Conservation (phyloP, 2,888 invertebrate genomes). For the Dinocampus coccinellae region DNA sequence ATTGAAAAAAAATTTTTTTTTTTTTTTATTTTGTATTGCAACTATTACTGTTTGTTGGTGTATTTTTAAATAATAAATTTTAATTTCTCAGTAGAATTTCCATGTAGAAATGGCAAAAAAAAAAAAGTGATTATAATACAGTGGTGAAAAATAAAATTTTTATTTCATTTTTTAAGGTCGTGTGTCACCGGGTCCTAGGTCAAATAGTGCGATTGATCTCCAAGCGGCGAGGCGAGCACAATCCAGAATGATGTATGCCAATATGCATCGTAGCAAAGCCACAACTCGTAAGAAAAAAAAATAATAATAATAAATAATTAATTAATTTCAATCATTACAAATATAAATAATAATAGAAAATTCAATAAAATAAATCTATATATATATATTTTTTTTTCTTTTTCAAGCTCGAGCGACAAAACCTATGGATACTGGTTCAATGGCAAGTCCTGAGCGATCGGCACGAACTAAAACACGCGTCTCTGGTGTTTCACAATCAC, state of each 20-base stretch:
- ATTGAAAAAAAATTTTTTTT: not conserved
- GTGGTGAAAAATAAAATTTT: conserved; percentile 13
- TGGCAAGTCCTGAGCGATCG: conserved; percentile 76
- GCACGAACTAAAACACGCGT: conserved; percentile 76
- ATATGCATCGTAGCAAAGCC: conserved; percentile 83
- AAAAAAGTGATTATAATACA: not conserved
- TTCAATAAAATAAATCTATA: not conserved
- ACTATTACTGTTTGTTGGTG: not conserved
- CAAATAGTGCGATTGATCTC: conserved; percentile 94
- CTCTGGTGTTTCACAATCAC: conserved; percentile 90
- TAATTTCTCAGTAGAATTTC: not conserved
- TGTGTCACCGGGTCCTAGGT: conserved; percentile 72
- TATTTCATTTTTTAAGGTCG: conserved; percentile 50
- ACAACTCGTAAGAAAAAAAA: conserved; percentile 78
- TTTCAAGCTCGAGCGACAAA: conserved; percentile 76
- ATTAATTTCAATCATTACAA: conserved; percentile 14
- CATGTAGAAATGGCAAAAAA: not conserved
- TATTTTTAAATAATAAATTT: not conserved
- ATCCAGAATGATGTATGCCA: conserved; percentile 85
- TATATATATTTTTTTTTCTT: too few species aligned
- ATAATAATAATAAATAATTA: conserved; percentile 39
- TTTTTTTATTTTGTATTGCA: conserved; percentile 1
- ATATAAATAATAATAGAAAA: too few species aligned
- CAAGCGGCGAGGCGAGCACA: conserved; percentile 91
- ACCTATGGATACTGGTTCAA: conserved; percentile 71